Conservation (phyloP, 2,113 vertebrate species). For the Onychorhynchus coronatus region DNA sequence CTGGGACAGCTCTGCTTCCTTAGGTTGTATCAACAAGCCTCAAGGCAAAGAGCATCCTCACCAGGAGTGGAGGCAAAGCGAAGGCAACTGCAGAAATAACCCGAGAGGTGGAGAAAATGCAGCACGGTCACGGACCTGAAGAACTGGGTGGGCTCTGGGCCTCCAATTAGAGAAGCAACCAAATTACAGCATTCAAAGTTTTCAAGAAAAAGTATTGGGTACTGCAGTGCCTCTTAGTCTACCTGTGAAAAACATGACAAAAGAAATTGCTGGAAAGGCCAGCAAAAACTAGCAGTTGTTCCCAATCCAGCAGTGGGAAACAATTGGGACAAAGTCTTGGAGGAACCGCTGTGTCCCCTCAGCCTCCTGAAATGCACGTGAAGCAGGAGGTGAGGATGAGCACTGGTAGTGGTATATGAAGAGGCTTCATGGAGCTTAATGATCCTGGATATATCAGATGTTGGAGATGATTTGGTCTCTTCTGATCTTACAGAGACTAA, state of each 20-base stretch:
- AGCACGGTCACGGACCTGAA: neutral
- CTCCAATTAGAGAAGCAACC: neutral
- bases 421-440: neutral
- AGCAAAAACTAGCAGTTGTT: neutral
- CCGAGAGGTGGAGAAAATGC: neutral
- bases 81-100: neutral
- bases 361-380: neutral
- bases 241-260: neutral
- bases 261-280: neutral
- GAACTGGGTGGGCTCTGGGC: neutral
- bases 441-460: neutral
- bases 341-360: neutral
- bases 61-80: neutral
- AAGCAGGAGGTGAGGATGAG: neutral
- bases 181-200: neutral
- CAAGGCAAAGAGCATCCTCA: neutral
- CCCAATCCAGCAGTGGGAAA: neutral
- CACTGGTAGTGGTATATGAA: neutral
- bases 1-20: accelerated
- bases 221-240: neutral
- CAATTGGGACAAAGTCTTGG: neutral
- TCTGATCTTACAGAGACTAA: neutral
- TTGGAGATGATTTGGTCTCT: neutral
- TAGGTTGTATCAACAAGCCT: neutral
- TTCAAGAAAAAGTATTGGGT: neutral